These are phyloP conservation scores for Pterophyllum scalare DNA, from an alignment of 2,113 vertebrate genomes.

Conservation along the genomic window DNA sequence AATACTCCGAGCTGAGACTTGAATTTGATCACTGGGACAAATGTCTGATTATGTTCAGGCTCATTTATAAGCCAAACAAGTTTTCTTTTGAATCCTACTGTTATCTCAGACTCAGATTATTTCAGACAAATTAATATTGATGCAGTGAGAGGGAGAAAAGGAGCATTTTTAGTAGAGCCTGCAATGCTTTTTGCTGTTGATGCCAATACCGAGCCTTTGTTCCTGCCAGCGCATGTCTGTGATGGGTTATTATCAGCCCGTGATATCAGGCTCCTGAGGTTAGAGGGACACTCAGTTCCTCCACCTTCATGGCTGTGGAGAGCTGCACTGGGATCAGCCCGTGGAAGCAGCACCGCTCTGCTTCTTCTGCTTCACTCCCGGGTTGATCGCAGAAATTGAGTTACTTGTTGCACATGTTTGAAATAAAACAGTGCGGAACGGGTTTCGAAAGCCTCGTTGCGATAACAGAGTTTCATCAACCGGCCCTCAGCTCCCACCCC, in stretches of 20 bases:
- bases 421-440: neutral
- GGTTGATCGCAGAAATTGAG: neutral
- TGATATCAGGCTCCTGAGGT: neutral
- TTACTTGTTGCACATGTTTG: neutral
- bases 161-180: neutral
- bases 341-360: neutral
- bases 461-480: slow-evolving; percentile 29
- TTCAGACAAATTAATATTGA: neutral
- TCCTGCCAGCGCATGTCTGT: neutral
- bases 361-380: neutral
- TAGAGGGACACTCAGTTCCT: slow-evolving; percentile 12
- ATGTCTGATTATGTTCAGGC: neutral
- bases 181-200: neutral
- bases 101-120: neutral
- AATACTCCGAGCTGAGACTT: neutral
- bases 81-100: neutral
- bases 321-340: neutral
- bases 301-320: neutral
- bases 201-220: neutral
- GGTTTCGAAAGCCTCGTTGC: neutral
- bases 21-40: slow-evolving; percentile 1
- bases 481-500: slow-evolving; percentile 21
- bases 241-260: neutral
- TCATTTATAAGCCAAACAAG: neutral
- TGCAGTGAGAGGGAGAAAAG: neutral